Evolutionary conservation across 2,113 vertebrate species (phyloP).

Genomic region (Carassius gibelio): DNA sequence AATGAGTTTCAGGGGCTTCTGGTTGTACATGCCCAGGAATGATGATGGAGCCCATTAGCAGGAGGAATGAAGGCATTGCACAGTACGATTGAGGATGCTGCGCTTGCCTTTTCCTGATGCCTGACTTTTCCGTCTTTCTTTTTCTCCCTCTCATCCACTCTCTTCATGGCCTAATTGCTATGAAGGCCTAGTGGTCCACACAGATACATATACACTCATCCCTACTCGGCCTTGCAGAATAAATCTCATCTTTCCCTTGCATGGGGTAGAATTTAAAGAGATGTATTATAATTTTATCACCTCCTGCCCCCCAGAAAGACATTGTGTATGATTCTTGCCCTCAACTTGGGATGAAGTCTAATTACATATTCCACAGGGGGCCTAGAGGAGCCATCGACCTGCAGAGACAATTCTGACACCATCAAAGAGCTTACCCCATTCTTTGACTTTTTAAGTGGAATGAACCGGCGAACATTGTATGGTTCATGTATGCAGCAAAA

Average conservation of each 20-base stretch:
- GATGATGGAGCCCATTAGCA: slow-evolving; percentile 68
- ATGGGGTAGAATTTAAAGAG: slow-evolving; percentile 64
- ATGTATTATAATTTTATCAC: slow-evolving; percentile 63
- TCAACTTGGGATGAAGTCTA: slow-evolving; percentile 53
- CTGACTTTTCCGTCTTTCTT: slow-evolving; percentile 34
- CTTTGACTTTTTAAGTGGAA: slow-evolving; percentile 56
- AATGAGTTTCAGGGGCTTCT: slow-evolving; percentile 69
- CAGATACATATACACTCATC: slow-evolving; percentile 35
- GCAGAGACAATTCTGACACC: slow-evolving; percentile 51
- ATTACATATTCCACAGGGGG: slow-evolving; percentile 56
- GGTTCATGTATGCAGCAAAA: slow-evolving; percentile 45
- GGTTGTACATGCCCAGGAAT: slow-evolving; percentile 63
- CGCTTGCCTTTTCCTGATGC: slow-evolving; percentile 48
- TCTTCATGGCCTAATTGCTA: slow-evolving; percentile 56
- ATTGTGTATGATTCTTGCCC: slow-evolving; percentile 47
- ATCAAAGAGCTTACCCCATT: slow-evolving; percentile 50
- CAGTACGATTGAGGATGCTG: slow-evolving; percentile 60
- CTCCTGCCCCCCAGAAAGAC: slow-evolving; percentile 37
- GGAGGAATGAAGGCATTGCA: slow-evolving; percentile 63
- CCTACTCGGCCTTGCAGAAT: slow-evolving; percentile 57
- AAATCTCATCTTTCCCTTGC: slow-evolving; percentile 57
- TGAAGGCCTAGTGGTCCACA: slow-evolving; percentile 54
- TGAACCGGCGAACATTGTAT: slow-evolving; percentile 18
- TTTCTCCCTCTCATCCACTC: slow-evolving; percentile 48
- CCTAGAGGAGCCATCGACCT: slow-evolving; percentile 50